These are phyloP conservation scores for Callitettix versicolor DNA, from an alignment of 1,140 invertebrate genomes.

Conservation along the genomic window DNA sequence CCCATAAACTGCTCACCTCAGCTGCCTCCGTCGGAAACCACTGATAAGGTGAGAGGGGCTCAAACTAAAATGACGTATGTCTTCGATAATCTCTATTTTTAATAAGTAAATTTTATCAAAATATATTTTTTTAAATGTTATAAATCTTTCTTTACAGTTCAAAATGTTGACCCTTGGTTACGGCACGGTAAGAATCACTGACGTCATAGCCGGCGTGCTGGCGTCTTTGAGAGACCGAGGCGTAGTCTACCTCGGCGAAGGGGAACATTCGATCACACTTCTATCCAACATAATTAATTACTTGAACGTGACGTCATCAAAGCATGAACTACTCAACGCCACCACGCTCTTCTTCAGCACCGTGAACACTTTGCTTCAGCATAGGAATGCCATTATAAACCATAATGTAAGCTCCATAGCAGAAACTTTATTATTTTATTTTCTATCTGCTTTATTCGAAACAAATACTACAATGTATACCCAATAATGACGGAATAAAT, in stretches of 20 bases:
- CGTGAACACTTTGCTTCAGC: slow-evolving; percentile 37
- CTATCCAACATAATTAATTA: slow-evolving; percentile 39
- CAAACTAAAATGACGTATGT: too few relatives aligned
- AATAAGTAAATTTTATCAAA: too few relatives aligned
- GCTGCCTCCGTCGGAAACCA: too few relatives aligned
- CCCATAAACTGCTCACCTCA: too few relatives aligned
- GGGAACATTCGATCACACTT: slow-evolving; percentile 39
- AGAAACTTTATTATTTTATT: too few relatives aligned
- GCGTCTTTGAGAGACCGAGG: slow-evolving; percentile 33
- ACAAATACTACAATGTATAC: too few relatives aligned
- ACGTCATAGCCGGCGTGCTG: slow-evolving; percentile 34
- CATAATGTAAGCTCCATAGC: slow-evolving; percentile 40
- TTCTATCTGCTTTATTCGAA: too few relatives aligned
- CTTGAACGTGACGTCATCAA: slow-evolving; percentile 32
- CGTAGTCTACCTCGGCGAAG: slow-evolving; percentile 41
- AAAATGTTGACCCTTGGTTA: slow-evolving; percentile 50
- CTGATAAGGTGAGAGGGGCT: too few relatives aligned
- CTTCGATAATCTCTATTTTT: too few relatives aligned
- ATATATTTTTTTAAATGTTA: too few relatives aligned
- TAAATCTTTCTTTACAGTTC: slow-evolving; percentile 43
- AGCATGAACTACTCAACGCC: slow-evolving; percentile 31
- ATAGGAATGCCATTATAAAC: slow-evolving; percentile 37
- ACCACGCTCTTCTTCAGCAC: slow-evolving; percentile 37
- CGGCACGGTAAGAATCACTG: slow-evolving; percentile 43
- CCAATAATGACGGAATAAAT: too few relatives aligned